Evolutionary conservation across 2,888 invertebrate genomes (phyloP).

Genomic region (Tyria jacobaeae): DNA sequence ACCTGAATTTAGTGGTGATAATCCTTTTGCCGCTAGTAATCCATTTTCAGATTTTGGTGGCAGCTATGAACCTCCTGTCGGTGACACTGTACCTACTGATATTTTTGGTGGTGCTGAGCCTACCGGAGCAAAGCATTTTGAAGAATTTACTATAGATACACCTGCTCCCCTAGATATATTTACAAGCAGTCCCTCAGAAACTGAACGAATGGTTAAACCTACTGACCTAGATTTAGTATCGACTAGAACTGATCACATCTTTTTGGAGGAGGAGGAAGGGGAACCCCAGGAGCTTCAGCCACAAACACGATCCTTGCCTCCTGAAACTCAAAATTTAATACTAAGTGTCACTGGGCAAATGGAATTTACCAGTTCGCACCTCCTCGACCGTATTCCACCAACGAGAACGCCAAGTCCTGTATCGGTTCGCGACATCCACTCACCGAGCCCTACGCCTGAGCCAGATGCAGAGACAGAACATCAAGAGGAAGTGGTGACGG

Average conservation of each 20-base stretch:
- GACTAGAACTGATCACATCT: conserved; percentile 61
- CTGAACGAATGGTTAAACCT: conserved; percentile 67
- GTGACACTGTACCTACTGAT: conserved; percentile 75
- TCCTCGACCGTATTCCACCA: conserved; percentile 93
- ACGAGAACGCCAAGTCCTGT: conserved; percentile 96
- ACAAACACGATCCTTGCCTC: conserved; percentile 88
- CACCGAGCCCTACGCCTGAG: conserved; percentile 93
- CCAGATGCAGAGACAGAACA: conserved; percentile 82
- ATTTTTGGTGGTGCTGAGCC: conserved; percentile 77
- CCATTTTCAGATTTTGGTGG: conserved; percentile 89
- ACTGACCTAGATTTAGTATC: conserved; percentile 74
- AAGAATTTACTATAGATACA: conserved; percentile 54
- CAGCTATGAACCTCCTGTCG: conserved; percentile 70
- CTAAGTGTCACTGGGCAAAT: conserved; percentile 95
- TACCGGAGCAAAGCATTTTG: conserved; percentile 68
- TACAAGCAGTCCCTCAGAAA: conserved; percentile 50
- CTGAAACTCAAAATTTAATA: conserved; percentile 94
- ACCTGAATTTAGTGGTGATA: conserved; percentile 78
- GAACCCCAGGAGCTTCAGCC: conserved; percentile 65
- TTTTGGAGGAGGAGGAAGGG: conserved; percentile 55
- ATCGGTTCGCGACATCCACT: conserved; percentile 92
- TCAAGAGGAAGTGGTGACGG: conserved; percentile 52
- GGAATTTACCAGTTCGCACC: conserved; percentile 94
- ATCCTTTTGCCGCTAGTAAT: conserved; percentile 91
- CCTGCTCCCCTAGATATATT: conserved; percentile 56